phyloP scores from a whole-genome alignment of 2,888 invertebrate genomes.

The Drosophila pseudotakahashii region DNA sequence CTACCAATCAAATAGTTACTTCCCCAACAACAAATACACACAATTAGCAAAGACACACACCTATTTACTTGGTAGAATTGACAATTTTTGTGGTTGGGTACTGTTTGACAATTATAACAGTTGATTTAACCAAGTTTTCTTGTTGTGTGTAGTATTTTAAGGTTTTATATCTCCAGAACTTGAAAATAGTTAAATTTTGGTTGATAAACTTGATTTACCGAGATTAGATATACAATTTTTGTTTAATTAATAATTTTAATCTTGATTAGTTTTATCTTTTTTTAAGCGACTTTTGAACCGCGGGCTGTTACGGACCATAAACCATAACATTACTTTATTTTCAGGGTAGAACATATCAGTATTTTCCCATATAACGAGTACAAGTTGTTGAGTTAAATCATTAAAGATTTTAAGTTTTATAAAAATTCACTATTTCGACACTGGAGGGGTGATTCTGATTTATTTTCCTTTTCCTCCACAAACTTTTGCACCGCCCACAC shows the following conservation, averaged over 20 bases:
- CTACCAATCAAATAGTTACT: no score
- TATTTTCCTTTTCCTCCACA: constrained; percentile 21
- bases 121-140: no score
- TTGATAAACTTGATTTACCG: neutral
- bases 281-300: neutral
- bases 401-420: neutral
- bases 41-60: no score
- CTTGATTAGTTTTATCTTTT: neutral
- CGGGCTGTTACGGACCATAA: no score
- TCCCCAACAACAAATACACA: no score
- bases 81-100: no score
- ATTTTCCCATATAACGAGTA: neutral
- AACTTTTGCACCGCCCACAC: constrained; percentile 35
- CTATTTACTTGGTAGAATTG: no score
- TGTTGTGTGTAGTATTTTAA: no score
- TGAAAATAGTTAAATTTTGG: no score
- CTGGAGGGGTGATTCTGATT: constrained; percentile 3
- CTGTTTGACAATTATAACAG: no score
- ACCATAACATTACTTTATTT: neutral
- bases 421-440: neutral
- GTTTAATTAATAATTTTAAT: neutral
- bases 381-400: neutral
- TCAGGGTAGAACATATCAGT: neutral
- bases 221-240: neutral
- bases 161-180: no score